Conservation (phyloP, 2,888 invertebrate genomes). For the Temnothorax ravouxi region DNA sequence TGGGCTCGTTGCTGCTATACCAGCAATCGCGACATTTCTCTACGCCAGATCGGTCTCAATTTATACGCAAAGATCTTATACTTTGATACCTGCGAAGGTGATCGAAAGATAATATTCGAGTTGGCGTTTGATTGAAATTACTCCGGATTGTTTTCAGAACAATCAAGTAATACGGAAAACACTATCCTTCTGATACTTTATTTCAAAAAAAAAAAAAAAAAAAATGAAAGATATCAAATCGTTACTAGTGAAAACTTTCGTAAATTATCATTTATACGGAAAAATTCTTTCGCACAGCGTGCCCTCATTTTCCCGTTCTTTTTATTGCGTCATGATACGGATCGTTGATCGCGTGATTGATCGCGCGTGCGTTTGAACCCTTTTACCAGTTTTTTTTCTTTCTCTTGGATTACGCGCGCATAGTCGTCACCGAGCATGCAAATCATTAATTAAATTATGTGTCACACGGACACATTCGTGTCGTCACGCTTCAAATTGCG, state of each 20-base stretch:
- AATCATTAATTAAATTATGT: slow-evolving; percentile 69
- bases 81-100: neutral
- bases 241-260: neutral
- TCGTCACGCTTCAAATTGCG: slow-evolving; percentile 67
- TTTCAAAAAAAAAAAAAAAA: neutral
- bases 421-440: slow-evolving; percentile 58
- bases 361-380: slow-evolving; percentile 46
- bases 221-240: neutral
- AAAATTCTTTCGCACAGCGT: neutral
- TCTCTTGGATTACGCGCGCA: slow-evolving; percentile 25
- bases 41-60: slow-evolving; percentile 16
- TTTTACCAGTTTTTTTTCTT: slow-evolving; percentile 29
- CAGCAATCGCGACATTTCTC: slow-evolving; percentile 27
- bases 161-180: neutral
- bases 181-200: neutral
- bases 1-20: neutral
- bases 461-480: slow-evolving; percentile 67
- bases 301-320: slow-evolving; percentile 18
- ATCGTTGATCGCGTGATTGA: slow-evolving; percentile 42
- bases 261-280: neutral
- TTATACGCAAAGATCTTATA: slow-evolving; percentile 26
- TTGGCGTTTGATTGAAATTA: neutral
- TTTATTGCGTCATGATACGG: slow-evolving; percentile 2
- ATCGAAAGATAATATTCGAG: slow-evolving; percentile 4
- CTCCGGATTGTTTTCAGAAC: neutral